phyloP scores from a whole-genome alignment of 1,140 invertebrate genomes.

The Bombus impatiens region DNA sequence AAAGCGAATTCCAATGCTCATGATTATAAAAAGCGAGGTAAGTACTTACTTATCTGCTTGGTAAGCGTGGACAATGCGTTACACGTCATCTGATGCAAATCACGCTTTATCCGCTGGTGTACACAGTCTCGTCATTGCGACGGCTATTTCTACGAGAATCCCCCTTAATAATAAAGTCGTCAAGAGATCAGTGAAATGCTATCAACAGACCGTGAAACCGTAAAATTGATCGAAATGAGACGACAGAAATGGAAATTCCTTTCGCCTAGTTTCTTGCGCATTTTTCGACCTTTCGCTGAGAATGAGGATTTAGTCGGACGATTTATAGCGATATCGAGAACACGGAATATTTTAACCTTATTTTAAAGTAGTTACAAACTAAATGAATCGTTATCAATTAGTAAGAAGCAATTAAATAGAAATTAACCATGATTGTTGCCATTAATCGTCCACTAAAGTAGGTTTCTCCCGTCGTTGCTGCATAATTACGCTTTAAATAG shows the following conservation, averaged over 20 bases:
- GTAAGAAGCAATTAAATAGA: background rate
- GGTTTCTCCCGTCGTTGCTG: background rate
- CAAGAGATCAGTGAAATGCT: background rate
- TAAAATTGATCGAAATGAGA: constrained; percentile 3
- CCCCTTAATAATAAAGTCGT: background rate
- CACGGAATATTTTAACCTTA: background rate
- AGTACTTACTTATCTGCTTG: background rate
- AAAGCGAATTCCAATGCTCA: constrained; percentile 36
- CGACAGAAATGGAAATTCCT: constrained; percentile 27
- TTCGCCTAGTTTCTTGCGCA: background rate
- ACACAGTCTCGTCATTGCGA: background rate
- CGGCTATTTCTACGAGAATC: background rate
- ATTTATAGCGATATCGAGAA: background rate
- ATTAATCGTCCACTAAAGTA: background rate
- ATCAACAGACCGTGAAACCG: background rate
- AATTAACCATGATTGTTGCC: background rate
- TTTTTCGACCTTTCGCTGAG: background rate
- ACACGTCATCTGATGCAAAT: constrained; percentile 47
- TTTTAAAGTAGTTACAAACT: background rate
- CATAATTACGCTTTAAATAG: background rate
- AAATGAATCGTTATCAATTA: background rate
- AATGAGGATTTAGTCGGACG: background rate
- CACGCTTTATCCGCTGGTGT: background rate
- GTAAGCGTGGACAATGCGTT: constrained; percentile 9
- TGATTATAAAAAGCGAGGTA: constrained; percentile 16